Evolutionary conservation across 2,113 vertebrate species (phyloP), one percentile per base, ranked within the genome.

Genomic region (Macrotis lagotis): DNA sequence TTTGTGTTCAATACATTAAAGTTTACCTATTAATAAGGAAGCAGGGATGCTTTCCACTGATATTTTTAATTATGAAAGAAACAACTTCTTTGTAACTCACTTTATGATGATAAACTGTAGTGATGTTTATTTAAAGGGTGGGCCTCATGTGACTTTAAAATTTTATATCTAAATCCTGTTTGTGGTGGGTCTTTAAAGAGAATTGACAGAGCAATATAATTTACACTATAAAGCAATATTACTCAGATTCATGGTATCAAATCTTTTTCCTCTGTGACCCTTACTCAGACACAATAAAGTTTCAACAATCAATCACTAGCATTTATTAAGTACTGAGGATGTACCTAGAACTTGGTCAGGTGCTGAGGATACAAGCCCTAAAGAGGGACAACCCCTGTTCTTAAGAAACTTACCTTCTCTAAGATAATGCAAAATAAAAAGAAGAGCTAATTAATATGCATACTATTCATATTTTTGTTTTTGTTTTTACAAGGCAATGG

Each of bases 21-120:
- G 98, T 98, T 99, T 99, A 98, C 98, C 98, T 98, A 99, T 98
- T 98, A 99, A 98, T 98, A 98, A 98, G 97, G 97, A 98, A 98
- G 96, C 91, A 95, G 96, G 96, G 96, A 92, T 95, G 97, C 96
- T 98, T 98, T 98, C 93, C 97, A 98, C 51, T 96, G 96, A 96
- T 96, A 95, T 94, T 97, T 97, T 96, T 96, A 97, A 98, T 97
- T 96, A 92, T 96, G 97, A 97, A 97, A 94, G 97, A 95, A 96
- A 92, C 91, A 96, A 92, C 96, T 96, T 97, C 94, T 98, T 96
- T 97, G 97, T 95, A 97, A 98, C 94, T 98, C 96, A 98, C 95
- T 49, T 96, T 97, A 94, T 96, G 97, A 97, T 96, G 91, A 96
- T 91, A 93, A 89, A 97, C 96, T 94, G 96, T 89, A 96, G 74